Conservation (phyloP, 1,140 invertebrate species). For the Drosophila navojoa region DNA sequence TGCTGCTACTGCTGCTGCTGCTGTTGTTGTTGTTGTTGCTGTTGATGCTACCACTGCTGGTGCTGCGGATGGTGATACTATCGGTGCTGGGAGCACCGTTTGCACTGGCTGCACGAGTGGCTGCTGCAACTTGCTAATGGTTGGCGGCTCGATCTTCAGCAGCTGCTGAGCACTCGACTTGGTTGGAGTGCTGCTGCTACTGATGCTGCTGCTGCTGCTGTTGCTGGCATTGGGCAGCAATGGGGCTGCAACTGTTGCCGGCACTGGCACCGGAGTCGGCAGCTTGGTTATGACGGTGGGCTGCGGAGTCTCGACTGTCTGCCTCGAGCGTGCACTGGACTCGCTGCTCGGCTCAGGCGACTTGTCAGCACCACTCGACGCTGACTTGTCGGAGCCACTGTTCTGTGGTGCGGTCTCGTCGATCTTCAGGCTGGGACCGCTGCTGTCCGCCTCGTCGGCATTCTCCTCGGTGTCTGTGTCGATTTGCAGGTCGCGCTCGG, state of each 20-base stretch:
- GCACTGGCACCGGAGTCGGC: constrained; percentile 34
- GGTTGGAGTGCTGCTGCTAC: not conserved
- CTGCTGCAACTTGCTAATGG: constrained; percentile 71
- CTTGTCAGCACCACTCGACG: constrained; percentile 22
- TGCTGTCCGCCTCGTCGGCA: constrained; percentile 85
- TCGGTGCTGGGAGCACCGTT: constrained; percentile 57
- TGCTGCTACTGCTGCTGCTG: constrained; percentile 10
- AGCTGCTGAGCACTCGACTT: constrained; percentile 56
- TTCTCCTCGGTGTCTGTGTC: constrained; percentile 93
- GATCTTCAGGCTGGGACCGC: constrained; percentile 76
- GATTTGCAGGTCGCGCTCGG: constrained; percentile 92
- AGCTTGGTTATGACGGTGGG: constrained; percentile 73
- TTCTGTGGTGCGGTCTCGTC: constrained; percentile 63
- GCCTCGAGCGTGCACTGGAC: not conserved
- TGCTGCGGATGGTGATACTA: not conserved
- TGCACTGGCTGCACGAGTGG: constrained; percentile 77
- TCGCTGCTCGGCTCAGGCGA: constrained; percentile 2
- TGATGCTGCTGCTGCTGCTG: constrained; percentile 5
- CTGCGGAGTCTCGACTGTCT: constrained; percentile 25
- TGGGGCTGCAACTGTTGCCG: constrained; percentile 12
- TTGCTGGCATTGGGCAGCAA: not conserved
- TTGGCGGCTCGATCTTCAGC: constrained; percentile 74
- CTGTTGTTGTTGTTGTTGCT: constrained; percentile 15
- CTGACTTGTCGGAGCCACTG: constrained; percentile 23
- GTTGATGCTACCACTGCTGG: constrained; percentile 30